phyloP scores from a whole-genome alignment of 2,113 vertebrate species.

The Dipodomys merriami region DNA sequence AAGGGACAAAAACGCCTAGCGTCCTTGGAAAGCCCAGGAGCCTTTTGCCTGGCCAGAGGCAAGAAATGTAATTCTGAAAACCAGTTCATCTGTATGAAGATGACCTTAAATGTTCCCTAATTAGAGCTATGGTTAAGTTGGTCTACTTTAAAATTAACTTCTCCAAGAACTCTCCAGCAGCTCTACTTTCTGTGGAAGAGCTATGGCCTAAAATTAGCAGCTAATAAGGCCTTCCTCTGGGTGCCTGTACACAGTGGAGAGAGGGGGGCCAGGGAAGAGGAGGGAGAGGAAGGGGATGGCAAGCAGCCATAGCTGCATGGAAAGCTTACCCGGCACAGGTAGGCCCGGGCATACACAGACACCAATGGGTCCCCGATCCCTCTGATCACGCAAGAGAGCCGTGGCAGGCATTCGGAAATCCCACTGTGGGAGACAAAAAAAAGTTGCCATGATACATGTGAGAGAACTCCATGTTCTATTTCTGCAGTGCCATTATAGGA shows the following conservation, averaged over 20 bases:
- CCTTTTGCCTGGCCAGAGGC: not conserved
- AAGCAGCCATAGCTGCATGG: fast-evolving
- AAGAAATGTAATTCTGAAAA: conserved; percentile 61
- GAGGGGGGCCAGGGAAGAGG: not conserved
- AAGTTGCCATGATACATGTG: not conserved
- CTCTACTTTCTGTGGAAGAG: conserved; percentile 26
- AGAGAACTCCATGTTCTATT: fast-evolving
- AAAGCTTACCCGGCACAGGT: conserved; percentile 94
- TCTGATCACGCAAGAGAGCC: conserved; percentile 94
- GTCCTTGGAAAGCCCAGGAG: not conserved
- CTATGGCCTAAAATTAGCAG: conserved; percentile 4
- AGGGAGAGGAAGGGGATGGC: not conserved
- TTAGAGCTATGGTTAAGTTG: conserved; percentile 27
- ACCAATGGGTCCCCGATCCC: conserved; percentile 98
- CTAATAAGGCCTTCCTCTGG: not conserved
- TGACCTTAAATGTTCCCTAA: conserved; percentile 50
- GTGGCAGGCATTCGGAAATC: conserved; percentile 94
- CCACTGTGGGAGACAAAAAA: conserved; percentile 86
- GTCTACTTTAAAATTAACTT: conserved; percentile 70
- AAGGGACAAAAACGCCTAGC: not conserved
- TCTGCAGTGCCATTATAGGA: not conserved
- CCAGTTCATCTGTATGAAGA: conserved; percentile 14
- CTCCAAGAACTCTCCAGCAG: conserved; percentile 41
- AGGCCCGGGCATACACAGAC: conserved; percentile 96
- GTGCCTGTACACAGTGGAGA: not conserved